phyloP scores from a whole-genome alignment of 2,888 invertebrate genomes.

The Aspidapion aeneum region DNA sequence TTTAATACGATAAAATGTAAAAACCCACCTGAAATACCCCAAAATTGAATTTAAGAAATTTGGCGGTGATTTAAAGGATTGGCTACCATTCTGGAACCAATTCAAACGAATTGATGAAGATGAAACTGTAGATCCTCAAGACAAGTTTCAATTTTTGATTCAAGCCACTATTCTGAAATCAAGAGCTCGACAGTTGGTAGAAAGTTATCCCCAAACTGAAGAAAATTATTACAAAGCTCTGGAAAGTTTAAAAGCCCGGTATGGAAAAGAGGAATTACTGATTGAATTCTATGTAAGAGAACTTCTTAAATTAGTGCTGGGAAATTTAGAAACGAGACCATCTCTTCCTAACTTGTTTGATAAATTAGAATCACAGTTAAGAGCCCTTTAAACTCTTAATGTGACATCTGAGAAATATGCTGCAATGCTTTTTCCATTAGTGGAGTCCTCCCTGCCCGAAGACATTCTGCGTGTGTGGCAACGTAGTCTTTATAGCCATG shows the following conservation, averaged over 20 bases:
- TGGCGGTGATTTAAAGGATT: background rate
- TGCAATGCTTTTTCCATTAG: slow-evolving; percentile 1
- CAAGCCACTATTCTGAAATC: background rate
- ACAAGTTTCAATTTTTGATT: slow-evolving; percentile 1
- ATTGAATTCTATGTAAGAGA: background rate
- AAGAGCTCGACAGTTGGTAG: background rate
- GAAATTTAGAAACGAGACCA: background rate
- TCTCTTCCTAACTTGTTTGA: background rate
- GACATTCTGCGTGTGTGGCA: slow-evolving; percentile 3
- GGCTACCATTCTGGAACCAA: background rate
- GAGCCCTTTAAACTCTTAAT: background rate
- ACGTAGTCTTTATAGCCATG: background rate
- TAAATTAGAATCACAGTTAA: background rate
- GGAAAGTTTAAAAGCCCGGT: slow-evolving; percentile 1
- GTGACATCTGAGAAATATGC: slow-evolving; percentile 2
- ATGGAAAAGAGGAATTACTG: slow-evolving; percentile 2
- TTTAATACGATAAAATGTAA: background rate
- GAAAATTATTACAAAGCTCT: background rate
- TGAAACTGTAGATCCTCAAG: slow-evolving; percentile 1
- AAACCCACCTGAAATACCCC: background rate
- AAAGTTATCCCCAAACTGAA: slow-evolving; percentile 3
- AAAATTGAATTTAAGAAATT: background rate
- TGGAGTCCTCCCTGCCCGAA: background rate
- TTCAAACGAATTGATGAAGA: slow-evolving; percentile 1
- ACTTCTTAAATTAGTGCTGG: background rate